These are phyloP conservation scores for Tinea pellionella DNA, from an alignment of 2,888 invertebrate species.

Conservation along the genomic window DNA sequence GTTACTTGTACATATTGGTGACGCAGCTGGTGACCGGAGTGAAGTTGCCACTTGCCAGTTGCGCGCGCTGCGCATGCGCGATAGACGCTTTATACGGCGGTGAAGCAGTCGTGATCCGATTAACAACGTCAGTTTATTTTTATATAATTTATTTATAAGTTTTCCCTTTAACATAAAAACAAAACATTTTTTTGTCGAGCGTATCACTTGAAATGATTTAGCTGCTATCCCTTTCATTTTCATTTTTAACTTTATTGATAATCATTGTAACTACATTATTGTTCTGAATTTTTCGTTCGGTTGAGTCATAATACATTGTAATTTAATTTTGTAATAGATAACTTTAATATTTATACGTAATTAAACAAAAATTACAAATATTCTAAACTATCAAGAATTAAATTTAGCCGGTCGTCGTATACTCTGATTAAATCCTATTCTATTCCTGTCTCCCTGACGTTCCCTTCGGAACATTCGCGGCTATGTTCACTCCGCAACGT, in stretches of 20 bases:
- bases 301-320: slow-evolving; percentile 9
- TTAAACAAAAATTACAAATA: not conserved
- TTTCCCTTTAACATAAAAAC: not conserved
- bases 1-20: not conserved
- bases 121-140: slow-evolving; percentile 64
- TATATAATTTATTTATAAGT: slow-evolving; percentile 17
- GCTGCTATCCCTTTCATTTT: not conserved
- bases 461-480: slow-evolving; percentile 35
- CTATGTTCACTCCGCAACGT: slow-evolving; percentile 42
- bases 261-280: not conserved
- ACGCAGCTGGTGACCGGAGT: slow-evolving; percentile 19
- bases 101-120: slow-evolving; percentile 67
- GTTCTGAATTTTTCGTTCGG: not conserved
- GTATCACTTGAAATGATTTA: slow-evolving; percentile 42
- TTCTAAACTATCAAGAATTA: not conserved
- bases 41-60: slow-evolving; percentile 69
- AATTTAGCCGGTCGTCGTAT: slow-evolving; percentile 34
- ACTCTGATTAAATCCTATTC: slow-evolving; percentile 48
- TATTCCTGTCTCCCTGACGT: slow-evolving; percentile 42
- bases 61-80: slow-evolving; percentile 66
- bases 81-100: slow-evolving; percentile 66
- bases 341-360: not conserved
- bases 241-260: not conserved
- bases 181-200: not conserved
- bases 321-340: slow-evolving; percentile 1